phyloP scores from a whole-genome alignment of 2,888 invertebrate species.

The Cosmia pyralina region DNA sequence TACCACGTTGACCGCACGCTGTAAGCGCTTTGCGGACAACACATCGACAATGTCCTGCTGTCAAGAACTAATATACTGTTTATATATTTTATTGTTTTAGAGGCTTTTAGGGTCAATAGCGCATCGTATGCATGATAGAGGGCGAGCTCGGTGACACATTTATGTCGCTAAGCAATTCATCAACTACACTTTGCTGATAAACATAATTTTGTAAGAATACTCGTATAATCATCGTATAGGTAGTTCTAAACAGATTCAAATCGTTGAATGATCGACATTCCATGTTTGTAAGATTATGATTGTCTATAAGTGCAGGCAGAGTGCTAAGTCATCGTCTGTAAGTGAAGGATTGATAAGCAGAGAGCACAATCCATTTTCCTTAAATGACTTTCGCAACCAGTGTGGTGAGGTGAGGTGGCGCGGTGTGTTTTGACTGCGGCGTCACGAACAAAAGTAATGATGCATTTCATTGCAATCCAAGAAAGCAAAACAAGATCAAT shows the following conservation, averaged over 20 bases:
- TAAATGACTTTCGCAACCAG: constrained; percentile 36
- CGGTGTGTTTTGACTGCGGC: background rate
- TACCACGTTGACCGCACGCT: constrained; percentile 25
- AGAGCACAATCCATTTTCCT: constrained; percentile 39
- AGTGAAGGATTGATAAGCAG: constrained; percentile 40
- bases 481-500: background rate
- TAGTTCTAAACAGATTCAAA: constrained; percentile 8
- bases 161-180: constrained; percentile 50
- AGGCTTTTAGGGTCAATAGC: constrained; percentile 52
- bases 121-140: constrained; percentile 45
- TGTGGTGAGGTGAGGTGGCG: background rate
- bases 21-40: constrained; percentile 22
- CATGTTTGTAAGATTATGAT: constrained; percentile 33
- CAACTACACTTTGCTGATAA: constrained; percentile 34
- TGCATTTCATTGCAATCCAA: background rate
- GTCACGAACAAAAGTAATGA: background rate
- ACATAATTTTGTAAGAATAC: background rate
- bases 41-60: constrained; percentile 39
- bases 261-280: constrained; percentile 33
- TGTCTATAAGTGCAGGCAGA: constrained; percentile 35
- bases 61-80: constrained; percentile 39
- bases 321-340: constrained; percentile 49
- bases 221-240: background rate
- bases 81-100: constrained; percentile 53
- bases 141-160: constrained; percentile 49